Conservation (phyloP, 2,888 invertebrate species). For the Rhabditoides inermis region DNA sequence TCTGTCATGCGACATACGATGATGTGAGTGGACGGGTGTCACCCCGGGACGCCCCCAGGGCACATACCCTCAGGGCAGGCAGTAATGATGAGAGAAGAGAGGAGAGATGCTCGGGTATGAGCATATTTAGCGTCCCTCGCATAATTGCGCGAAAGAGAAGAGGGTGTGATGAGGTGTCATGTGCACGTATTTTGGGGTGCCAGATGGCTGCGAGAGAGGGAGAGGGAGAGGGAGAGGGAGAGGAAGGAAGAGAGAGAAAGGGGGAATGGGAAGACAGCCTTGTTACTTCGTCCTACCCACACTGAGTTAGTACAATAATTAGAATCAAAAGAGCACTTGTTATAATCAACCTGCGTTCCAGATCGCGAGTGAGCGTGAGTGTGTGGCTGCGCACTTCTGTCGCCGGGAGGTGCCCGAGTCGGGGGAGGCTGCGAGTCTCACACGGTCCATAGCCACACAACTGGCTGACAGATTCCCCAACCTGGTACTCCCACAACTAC, state of each 20-base stretch:
- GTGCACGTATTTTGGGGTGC: no score
- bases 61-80: neutral
- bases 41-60: neutral
- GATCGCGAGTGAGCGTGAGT: slow-evolving; percentile 23
- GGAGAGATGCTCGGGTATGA: neutral
- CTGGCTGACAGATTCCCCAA: slow-evolving; percentile 25
- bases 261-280: neutral
- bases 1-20: neutral
- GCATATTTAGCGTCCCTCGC: no score
- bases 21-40: neutral
- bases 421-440: slow-evolving; percentile 25
- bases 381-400: slow-evolving; percentile 29
- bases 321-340: neutral
- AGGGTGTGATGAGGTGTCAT: no score
- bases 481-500: slow-evolving; percentile 27
- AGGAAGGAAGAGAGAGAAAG: slow-evolving; percentile 13
- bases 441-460: slow-evolving; percentile 21
- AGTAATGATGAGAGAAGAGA: no score
- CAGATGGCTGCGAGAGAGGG: neutral
- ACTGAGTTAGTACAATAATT: neutral
- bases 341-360: no score
- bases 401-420: slow-evolving; percentile 21
- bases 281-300: no score
- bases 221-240: slow-evolving; percentile 9
- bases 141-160: no score